Evolutionary conservation across 2,888 invertebrate species (phyloP), one percentile per base, ranked within the genome.

Genomic region (Anthrax anthrax): DNA sequence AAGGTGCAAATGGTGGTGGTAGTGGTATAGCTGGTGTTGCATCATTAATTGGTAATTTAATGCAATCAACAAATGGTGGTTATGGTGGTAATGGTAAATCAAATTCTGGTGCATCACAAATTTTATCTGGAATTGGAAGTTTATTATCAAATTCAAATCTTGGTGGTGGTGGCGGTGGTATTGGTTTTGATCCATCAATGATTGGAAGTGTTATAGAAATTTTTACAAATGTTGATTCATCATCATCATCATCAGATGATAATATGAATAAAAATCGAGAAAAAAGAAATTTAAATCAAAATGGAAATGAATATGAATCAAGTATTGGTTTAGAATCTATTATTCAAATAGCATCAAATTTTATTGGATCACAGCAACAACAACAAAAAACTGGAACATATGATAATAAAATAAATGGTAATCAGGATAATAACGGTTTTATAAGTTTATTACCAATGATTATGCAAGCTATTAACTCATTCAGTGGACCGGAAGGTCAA

Each of bases 61-160:
- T 85, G 73, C 80, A 83, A 55, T 76, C 80, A 1, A 80, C 77
- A 45, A 73, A 74, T 23, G 78, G 74, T 1, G 58, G 77, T 18
- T 69, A 67, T 0, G 2, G 56, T 70, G 53, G 59, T 67, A 46
- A 71, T 48, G 50, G 51, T 29, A 52, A 51, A 44, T 52, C 51
- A 0, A 60, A 58, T 18, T 57, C 61, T 4, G 66, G 64, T 17
- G 65, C 65, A 16, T 62, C 63, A 58, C 65, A 67, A 55, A 66
- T 69, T 17, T 51, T 69, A 3, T 64, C 68, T 12, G 65, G 66
- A 12, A 53, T 69, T 42, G 65, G 67, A 40, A 66, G 63, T 48
- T 50, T 69, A 34, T 47, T 69, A 41, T 59, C 63, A 39, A 64
- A 52, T 51, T 55, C 60, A 17, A 60, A 65, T 44, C 56, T 55